A percentile compares a stretch with the other conserved stretches of the same genome.
These are phyloP conservation scores for Rhadina sibilatrix DNA, from an alignment of 2,113 vertebrate genomes.

Conservation along the genomic window DNA sequence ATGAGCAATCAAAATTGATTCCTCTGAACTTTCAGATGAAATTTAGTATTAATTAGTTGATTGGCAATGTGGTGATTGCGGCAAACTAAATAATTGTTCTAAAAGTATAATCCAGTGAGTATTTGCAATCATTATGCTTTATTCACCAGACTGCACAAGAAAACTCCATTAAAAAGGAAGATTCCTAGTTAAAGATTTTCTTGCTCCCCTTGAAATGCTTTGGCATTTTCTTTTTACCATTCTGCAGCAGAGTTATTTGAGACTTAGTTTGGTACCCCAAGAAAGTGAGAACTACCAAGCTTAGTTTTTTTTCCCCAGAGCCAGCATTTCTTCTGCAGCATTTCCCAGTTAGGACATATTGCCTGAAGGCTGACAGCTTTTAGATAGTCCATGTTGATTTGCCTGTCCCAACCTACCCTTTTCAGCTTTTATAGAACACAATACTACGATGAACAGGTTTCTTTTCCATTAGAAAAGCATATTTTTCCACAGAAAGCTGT, in stretches of 20 bases:
- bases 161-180: background rate
- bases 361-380: background rate
- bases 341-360: background rate
- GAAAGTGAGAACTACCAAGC: background rate
- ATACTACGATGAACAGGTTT: background rate
- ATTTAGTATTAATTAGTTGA: background rate
- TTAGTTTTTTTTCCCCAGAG: background rate
- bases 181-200: background rate
- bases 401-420: background rate
- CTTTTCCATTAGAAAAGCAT: rapidly evolving
- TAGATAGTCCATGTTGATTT: background rate
- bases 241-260: background rate
- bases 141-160: background rate
- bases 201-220: background rate
- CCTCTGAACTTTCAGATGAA: background rate
- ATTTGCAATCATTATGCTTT: background rate
- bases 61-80: background rate
- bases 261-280: background rate
- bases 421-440: background rate
- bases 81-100: background rate
- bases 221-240: background rate
- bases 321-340: background rate
- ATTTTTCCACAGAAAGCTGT: background rate
- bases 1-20: background rate
- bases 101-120: background rate